Evolutionary conservation across 2,888 invertebrate species (phyloP), one percentile per base, ranked within the genome.

Genomic region (Mesorhabditis spiculigera): DNA sequence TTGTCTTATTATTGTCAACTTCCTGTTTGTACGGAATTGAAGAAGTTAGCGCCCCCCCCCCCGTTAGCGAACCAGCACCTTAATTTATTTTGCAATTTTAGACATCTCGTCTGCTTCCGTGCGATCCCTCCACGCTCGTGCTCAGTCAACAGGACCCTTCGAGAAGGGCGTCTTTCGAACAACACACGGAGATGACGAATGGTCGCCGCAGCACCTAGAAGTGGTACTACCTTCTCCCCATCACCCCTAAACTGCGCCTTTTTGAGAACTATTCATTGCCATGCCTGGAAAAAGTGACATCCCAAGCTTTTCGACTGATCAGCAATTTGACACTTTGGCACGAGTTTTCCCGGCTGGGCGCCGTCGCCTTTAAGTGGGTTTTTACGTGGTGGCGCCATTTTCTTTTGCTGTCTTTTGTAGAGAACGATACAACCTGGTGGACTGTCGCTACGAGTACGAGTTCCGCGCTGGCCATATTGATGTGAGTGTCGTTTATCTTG

Each of bases 401-500:
- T 28, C 28, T 28, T 28, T 28, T 28, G 28, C 28, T 28, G 28
- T 28, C 28, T 28, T 28, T 28, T 50, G 8, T 3, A 50, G 58
- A 13, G 58, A 50, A 13, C n/a, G 58, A n/a, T 50, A 50, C n/a
- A n/a, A 13, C 8, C 58, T 50, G 8, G n/a, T 50, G 10, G 58
- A 50, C n/a, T 50, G 58, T n/a, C 58, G 58, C 58, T 50, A 50
- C 58, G n/a, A 50, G 8, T 50, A 50, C 58, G 58, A 50, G 58
- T 50, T 13, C n/a, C 10, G n/a, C 8, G 58, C 10, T n/a, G 58
- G 58, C 8, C 58, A 50, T 50, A 10, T 50, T 13, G 58, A 50
- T 50, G 58, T 50, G n/a, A 13, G 58, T 10, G n/a, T 10, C n/a
- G 8, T 50, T 50, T 50, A 50, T 0, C 10, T n/a, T 50, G 8